Evolutionary conservation across 2,888 invertebrate species (phyloP), one percentile per base, ranked within the genome.

Genomic region (Scaptomyza cyrtandrae): DNA sequence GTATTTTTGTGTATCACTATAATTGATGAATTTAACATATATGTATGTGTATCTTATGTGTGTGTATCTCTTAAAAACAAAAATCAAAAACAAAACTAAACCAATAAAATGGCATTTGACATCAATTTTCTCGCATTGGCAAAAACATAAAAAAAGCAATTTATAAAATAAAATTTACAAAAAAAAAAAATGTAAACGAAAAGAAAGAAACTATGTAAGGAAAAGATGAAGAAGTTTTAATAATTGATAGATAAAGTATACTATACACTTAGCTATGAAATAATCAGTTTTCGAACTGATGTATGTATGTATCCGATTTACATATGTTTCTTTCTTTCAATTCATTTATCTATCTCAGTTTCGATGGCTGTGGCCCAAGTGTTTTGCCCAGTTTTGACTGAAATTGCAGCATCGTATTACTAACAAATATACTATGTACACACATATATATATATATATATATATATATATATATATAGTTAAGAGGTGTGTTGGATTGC

Each of bases 1-100:
- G 75, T 77, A 83, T 67, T 67, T 49, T 78, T 70, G 78, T 75
- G 72, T 85, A 71, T 84, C 71, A 65, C 35, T 67, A 79, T 81
- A 80, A 78, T 78, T 69, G 49, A 79, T 53, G 65, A 82, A 86
- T 63, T 75, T 77, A 67, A 69, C 46, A 24, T 24, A 24, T 24
- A 24, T 24, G 24, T 19, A 39, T 62, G 49, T 59, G 33, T 43
- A 46, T 56, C 35, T 49, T n/a, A 45, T 33, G 7, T 43, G 50
- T 62, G 49, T 59, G 33, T 43, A 46, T 56, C 35, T 49, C 45
- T 66, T 27, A 13, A 9, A 39, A 39, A 39, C 2, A 14, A 39
- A 39, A 14, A 39, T 7, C 6, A 37, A n/a, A n/a, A n/a, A n/a
- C n/a, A 37, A 37, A 13, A 0, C 35, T 10, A 52, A 39, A 39